Percentiles rank a stretch among this genome's conserved stretches.
Conservation (phyloP, 1,140 invertebrate species). For the Lepidostoma basale region DNA sequence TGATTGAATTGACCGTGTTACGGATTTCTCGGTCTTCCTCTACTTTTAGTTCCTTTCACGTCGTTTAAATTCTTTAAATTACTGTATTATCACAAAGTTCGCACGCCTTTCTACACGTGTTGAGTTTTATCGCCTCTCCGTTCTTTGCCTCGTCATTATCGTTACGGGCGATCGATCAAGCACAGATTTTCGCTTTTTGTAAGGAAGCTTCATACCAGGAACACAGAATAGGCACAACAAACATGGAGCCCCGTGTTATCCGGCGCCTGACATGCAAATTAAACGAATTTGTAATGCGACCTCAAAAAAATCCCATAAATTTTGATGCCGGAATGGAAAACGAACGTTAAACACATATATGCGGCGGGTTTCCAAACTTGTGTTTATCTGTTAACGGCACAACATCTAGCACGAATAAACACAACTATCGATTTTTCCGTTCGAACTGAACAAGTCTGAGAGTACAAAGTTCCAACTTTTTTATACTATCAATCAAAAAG, state of each 20-base stretch:
- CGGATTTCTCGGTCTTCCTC: too few relatives aligned
- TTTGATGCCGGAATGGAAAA: constrained; percentile 3
- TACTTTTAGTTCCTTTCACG: too few relatives aligned
- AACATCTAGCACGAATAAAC: neutral
- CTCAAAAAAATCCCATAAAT: too few relatives aligned
- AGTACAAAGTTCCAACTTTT: too few relatives aligned
- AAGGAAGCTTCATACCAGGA: neutral
- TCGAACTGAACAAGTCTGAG: too few relatives aligned
- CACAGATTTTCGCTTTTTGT: neutral
- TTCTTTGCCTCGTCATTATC: neutral
- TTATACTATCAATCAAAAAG: too few relatives aligned
- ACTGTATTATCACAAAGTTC: too few relatives aligned
- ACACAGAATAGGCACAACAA: neutral
- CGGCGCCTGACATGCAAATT: constrained; percentile 5
- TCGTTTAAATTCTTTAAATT: too few relatives aligned
- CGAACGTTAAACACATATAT: neutral
- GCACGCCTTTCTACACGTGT: too few relatives aligned
- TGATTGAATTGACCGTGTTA: too few relatives aligned
- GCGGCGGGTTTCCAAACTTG: neutral
- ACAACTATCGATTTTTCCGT: neutral
- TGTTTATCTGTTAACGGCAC: too few relatives aligned
- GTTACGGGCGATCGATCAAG: neutral
- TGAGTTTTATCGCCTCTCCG: neutral
- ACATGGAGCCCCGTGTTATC: too few relatives aligned
- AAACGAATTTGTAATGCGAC: neutral